Base-by-base conservation (phyloP, 30 jellyfish, hydroid and myxozoan species). In the Euphysa ruthae region DNA sequence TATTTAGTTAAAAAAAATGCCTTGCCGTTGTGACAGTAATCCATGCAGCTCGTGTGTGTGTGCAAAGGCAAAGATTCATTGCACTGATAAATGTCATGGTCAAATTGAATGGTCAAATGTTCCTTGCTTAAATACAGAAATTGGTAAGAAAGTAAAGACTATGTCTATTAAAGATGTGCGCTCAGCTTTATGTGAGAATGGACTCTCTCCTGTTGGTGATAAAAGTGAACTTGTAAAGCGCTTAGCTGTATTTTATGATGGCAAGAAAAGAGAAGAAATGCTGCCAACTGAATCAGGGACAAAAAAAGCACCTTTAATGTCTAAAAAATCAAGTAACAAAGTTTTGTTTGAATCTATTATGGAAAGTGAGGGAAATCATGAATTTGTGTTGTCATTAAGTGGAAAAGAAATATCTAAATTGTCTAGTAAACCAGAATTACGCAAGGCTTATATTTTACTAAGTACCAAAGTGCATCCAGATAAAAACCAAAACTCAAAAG, bases 101-200 rank as follows among this genome's bases (percentile, higher is more conserved):
- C 30, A 35, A 15, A 44, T 43, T 0, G 74, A 27, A n/a, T 43
- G 74, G 74, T 29, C 74, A 43, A 29, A 3, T 22, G 25, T 68
- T 20, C 80, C 80, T 22, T 68, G 80, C 26, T 43, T 68, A n/a
- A 68, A 68, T 43, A 68, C 80, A 35, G 80, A 68, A 16, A 73
- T 24, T 23, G 80, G 80, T 6, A 68, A 68, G 24, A 68, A 68
- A 43, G 80, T 68, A 13, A 68, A 68, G 27, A 43, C 73, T 21
- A 68, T 68, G 80, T 15, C 32, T 18, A 68, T 68, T 25, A 68
- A 68, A 43, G 80, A 68, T 50, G 35, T 68, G 13, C 14, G 80
- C 6, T 16, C 75, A 43, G 80, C 80, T 24, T 46, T 68, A 26
- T 43, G 74, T 42, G 75, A 72, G 33, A 49, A 68, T 52, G 23